phyloP scores from a whole-genome alignment of 2,797 vertebrate species.

The Glossophaga mutica region DNA sequence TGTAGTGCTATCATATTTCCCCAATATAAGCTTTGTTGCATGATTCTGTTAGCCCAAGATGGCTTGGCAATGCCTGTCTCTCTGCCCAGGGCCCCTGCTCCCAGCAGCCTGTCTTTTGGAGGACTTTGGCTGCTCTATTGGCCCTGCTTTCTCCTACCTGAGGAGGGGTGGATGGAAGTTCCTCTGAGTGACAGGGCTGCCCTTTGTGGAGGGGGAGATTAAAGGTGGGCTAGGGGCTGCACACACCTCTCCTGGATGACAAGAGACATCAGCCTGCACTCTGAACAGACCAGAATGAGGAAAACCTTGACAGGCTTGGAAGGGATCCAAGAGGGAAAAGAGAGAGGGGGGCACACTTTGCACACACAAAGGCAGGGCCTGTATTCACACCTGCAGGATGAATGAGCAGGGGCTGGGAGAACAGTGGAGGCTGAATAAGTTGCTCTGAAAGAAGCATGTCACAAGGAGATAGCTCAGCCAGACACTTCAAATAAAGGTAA shows the following conservation, averaged over 20 bases:
- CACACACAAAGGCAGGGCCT: constrained; percentile 81
- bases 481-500: constrained; percentile 79
- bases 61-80: not conserved
- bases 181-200: constrained; percentile 76
- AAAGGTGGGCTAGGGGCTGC: constrained; percentile 58
- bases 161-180: not conserved
- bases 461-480: constrained; percentile 71
- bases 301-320: constrained; percentile 77
- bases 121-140: not conserved
- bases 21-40: not conserved
- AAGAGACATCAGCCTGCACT: constrained; percentile 65
- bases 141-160: not conserved
- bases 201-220: constrained; percentile 78
- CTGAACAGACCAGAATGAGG: constrained; percentile 27
- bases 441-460: constrained; percentile 78
- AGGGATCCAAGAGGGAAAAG: constrained; percentile 57
- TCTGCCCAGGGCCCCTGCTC: not conserved
- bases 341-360: constrained; percentile 26
- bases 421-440: constrained; percentile 70
- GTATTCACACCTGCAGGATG: constrained; percentile 83
- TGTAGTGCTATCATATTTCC: not conserved
- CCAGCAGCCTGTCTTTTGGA: not conserved
- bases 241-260: constrained; percentile 66
- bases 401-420: constrained; percentile 51
- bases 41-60: not conserved